phyloP scores from a whole-genome alignment of 1,140 invertebrate species.

The Calosoma granatense region DNA sequence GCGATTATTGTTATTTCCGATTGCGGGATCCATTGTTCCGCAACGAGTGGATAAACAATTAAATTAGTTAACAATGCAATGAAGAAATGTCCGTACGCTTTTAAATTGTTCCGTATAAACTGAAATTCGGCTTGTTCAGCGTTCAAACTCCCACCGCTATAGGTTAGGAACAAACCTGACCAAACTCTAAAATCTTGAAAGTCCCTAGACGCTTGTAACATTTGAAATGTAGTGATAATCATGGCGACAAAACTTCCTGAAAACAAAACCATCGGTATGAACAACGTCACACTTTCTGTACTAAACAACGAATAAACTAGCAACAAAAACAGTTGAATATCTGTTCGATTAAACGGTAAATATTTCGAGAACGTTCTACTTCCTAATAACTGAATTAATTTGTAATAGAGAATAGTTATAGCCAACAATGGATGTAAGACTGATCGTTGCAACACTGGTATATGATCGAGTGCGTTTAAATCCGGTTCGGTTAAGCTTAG shows the following conservation, averaged over 20 bases:
- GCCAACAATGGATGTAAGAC: constrained; percentile 60
- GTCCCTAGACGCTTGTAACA: constrained; percentile 63
- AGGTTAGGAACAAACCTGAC: constrained; percentile 67
- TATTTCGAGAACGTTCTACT: constrained; percentile 41
- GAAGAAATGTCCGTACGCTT: constrained; percentile 71
- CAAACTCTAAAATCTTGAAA: constrained; percentile 64
- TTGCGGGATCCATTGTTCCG: constrained; percentile 66
- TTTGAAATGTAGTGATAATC: constrained; percentile 67
- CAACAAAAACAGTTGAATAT: constrained; percentile 52
- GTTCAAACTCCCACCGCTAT: constrained; percentile 53
- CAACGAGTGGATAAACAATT: constrained; percentile 63
- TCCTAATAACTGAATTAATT: constrained; percentile 51
- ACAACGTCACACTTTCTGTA: constrained; percentile 50
- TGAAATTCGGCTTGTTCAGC: constrained; percentile 68
- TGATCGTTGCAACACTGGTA: constrained; percentile 57
- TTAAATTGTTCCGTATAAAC: constrained; percentile 71
- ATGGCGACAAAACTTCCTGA: constrained; percentile 62
- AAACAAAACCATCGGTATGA: constrained; percentile 57
- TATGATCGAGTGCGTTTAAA: constrained; percentile 50
- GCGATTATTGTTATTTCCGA: constrained; percentile 71
- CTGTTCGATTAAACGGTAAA: constrained; percentile 42
- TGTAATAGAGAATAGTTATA: constrained; percentile 54
- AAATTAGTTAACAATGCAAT: constrained; percentile 61
- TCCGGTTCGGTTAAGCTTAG: constrained; percentile 57
- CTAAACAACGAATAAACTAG: constrained; percentile 56